These are phyloP conservation scores for Meandrina meandrites DNA, from an alignment of 92 coral and sea anemone genomes.

Conservation along the genomic window DNA sequence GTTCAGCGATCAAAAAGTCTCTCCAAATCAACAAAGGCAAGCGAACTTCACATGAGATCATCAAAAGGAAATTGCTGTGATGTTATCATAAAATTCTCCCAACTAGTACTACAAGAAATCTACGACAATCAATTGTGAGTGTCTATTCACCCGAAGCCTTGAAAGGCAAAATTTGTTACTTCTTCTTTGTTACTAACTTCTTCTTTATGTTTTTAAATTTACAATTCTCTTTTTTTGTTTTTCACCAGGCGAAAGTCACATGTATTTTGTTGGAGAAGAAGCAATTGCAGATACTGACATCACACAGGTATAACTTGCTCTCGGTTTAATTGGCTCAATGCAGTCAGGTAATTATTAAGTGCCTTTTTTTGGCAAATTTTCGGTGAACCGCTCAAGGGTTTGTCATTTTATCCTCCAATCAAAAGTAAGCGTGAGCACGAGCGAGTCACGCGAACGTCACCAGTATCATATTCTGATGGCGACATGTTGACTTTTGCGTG, in stretches of 20 bases:
- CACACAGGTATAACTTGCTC: conserved; percentile 86
- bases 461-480: too few species aligned
- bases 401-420: background rate
- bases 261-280: conserved; percentile 96
- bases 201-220: background rate
- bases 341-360: background rate
- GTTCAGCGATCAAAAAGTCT: too few species aligned
- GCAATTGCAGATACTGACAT: conserved; percentile 86
- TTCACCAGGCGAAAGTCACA: conserved; percentile 92
- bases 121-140: background rate
- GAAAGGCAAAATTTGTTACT: background rate
- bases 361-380: background rate
- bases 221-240: background rate
- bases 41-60: too few species aligned
- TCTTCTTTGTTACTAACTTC: too few species aligned
- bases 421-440: background rate
- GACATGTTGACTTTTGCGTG: background rate
- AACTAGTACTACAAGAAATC: too few species aligned
- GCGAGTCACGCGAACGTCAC: background rate
- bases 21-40: too few species aligned
- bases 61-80: too few species aligned
- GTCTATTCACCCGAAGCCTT: background rate
- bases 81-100: too few species aligned
- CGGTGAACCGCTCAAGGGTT: background rate
- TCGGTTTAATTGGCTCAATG: background rate